phyloP scores from a whole-genome alignment of 2,797 vertebrate genomes.

The Margarornis squamiger region DNA sequence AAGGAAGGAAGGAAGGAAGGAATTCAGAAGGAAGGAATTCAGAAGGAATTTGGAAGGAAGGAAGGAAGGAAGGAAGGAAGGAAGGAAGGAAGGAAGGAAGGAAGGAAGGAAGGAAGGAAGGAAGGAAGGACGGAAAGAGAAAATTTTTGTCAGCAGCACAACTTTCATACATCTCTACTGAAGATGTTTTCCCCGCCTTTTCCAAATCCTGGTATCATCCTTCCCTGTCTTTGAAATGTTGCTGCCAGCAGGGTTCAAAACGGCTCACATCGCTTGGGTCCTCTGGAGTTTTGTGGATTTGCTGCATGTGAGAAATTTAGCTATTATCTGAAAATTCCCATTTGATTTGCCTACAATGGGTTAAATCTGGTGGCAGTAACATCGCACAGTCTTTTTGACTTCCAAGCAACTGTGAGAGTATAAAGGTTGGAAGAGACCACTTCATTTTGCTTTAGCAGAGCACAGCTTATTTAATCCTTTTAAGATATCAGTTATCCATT shows the following conservation, averaged over 20 bases:
- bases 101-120: not conserved
- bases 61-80: not conserved
- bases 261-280: not conserved
- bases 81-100: too few relatives aligned
- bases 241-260: not conserved
- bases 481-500: not conserved
- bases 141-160: not conserved
- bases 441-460: not conserved
- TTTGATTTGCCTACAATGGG: not conserved
- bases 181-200: not conserved
- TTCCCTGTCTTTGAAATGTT: not conserved
- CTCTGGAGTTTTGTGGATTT: not conserved
- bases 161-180: too few relatives aligned
- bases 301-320: not conserved
- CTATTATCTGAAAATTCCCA: not conserved
- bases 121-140: not conserved
- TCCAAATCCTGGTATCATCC: not conserved
- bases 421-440: not conserved
- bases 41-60: not conserved
- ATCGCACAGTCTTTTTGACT: not conserved
- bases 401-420: not conserved
- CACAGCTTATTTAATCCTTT: not conserved
- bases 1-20: too few relatives aligned
- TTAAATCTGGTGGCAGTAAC: not conserved
- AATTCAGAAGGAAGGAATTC: not conserved